phyloP scores from a whole-genome alignment of 2,113 vertebrate species.

The Tricholaema leucomelas region DNA sequence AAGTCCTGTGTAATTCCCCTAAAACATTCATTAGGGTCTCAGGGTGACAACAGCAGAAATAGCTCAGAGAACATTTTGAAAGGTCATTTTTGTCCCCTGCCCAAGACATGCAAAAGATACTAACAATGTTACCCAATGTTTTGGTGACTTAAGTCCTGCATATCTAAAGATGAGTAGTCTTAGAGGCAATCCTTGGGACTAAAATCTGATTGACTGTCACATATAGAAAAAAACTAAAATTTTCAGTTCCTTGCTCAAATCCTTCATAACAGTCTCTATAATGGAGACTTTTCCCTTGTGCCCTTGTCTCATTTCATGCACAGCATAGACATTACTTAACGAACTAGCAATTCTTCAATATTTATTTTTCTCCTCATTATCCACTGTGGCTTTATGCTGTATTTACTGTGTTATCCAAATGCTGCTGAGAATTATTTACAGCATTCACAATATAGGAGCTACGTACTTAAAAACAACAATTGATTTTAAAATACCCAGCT shows the following conservation, averaged over 20 bases:
- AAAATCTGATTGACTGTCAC: background rate
- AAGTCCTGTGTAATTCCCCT: background rate
- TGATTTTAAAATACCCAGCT: background rate
- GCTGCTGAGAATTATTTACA: constrained; percentile 24
- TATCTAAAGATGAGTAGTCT: background rate
- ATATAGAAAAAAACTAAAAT: background rate
- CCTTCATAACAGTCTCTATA: background rate
- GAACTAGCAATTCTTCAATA: background rate
- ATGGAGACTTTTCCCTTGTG: background rate
- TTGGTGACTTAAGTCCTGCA: background rate
- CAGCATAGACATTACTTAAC: background rate
- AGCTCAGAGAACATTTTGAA: background rate
- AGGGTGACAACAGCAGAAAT: background rate
- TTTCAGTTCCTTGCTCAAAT: background rate
- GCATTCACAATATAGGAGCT: background rate
- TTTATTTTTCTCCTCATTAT: constrained; percentile 43
- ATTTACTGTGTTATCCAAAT: background rate
- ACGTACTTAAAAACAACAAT: background rate
- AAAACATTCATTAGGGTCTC: background rate
- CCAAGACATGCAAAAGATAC: background rate
- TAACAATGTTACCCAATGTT: rapidly evolving
- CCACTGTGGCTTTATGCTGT: background rate
- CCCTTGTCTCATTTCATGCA: background rate
- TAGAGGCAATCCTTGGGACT: background rate
- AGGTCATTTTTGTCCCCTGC: rapidly evolving